A percentile compares a stretch with the other conserved stretches of the same genome.
Evolutionary conservation across 2,888 invertebrate species (phyloP).

Genomic region (Leptinotarsa juncta): DNA sequence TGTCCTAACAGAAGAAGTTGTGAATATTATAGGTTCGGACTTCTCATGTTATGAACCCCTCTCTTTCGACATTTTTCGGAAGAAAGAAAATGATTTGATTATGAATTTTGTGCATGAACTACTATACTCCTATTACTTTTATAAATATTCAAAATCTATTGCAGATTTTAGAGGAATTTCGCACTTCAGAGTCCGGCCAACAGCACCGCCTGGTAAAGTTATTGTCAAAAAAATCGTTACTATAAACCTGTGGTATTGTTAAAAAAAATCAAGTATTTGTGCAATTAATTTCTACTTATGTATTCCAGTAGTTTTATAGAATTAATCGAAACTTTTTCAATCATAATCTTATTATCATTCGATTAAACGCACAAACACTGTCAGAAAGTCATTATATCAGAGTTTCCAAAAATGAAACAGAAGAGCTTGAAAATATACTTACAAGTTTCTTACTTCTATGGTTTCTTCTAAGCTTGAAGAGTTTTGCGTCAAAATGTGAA

Average conservation of each 20-base stretch:
- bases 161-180: conserved; percentile 72
- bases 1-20: no score
- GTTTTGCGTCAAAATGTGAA: no score
- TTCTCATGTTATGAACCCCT: no score
- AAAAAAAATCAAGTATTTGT: conserved; percentile 34
- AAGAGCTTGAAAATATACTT: neutral
- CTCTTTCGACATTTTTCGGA: no score
- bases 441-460: no score
- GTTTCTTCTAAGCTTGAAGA: no score
- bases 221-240: conserved; percentile 54
- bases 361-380: conserved; percentile 5
- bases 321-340: neutral
- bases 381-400: neutral
- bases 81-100: no score
- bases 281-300: conserved; percentile 28
- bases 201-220: conserved; percentile 68
- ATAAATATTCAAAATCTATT: neutral
- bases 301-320: conserved; percentile 26
- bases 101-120: no score
- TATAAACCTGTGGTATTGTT: conserved; percentile 28
- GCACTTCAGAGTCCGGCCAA: conserved; percentile 68
- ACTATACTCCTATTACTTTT: neutral
- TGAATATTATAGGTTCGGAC: no score
- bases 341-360: neutral
- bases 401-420: neutral